These are phyloP conservation scores for Protosalanx chinensis DNA, from an alignment of 2,797 vertebrate genomes.

Conservation along the genomic window DNA sequence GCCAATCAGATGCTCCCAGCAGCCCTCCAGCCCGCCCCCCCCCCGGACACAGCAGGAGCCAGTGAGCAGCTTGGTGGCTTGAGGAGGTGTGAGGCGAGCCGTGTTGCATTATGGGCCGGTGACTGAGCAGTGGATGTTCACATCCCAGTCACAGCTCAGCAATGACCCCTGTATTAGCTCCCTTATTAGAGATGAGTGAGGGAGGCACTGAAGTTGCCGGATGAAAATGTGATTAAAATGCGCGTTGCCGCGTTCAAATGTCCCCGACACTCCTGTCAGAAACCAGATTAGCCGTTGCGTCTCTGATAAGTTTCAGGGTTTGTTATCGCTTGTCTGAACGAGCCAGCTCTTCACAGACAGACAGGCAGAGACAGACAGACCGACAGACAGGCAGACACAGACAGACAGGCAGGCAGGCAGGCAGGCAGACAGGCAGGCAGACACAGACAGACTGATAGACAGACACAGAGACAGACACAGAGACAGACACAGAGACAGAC, in stretches of 20 bases:
- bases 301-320: slow-evolving; percentile 24
- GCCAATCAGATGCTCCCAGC: not conserved
- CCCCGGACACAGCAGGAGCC: not conserved
- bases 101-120: no score
- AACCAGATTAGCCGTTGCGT: not conserved
- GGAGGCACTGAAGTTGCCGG: no score
- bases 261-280: not conserved
- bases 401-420: not conserved
- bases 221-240: no score
- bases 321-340: slow-evolving; percentile 35
- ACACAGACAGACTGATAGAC: not conserved
- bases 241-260: slow-evolving; percentile 10
- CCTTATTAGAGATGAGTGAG: no score
- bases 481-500: slow-evolving; percentile 15
- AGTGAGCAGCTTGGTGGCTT: not conserved
- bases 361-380: slow-evolving; percentile 34
- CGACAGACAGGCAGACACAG: no score
- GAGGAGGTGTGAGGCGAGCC: no score
- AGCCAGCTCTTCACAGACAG: slow-evolving; percentile 34
- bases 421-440: not conserved
- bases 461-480: not conserved
- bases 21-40: no score
- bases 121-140: no score
- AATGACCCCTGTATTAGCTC: no score
- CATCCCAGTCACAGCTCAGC: no score